Evolutionary conservation across 2,113 vertebrate species (phyloP), one percentile per base, ranked within the genome.

Genomic region (Oxygymnocypris stewartii): DNA sequence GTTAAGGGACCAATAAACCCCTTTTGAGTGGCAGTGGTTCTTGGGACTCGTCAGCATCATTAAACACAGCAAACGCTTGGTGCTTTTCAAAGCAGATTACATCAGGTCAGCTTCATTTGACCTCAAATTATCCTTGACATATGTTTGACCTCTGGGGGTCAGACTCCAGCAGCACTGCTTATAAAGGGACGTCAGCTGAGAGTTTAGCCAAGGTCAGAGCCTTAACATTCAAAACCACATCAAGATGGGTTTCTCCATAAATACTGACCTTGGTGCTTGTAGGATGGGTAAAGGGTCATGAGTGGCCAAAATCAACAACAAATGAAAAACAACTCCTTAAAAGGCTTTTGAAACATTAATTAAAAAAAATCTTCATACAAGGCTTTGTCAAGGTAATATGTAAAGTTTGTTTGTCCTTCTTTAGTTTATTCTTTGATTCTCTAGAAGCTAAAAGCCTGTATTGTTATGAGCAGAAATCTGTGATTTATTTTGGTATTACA

Each of bases 51-150:
- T 87, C 78, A 83, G 86, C 81, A 90, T 90, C 59, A 81, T 92
- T 91, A 91, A 92, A 91, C 61, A 54, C 87, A 84, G 85, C 89
- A 84, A 88, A 89, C 79, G 59, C 86, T 71, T 31, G 85, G 87
- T 81, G 74, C 81, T 87, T 82, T 90, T 88, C 87, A 57, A 89
- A 91, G 92, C 89, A 88, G 92, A 92, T 92, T 89, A 90, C 87
- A 91, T 92, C 91, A 91, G 93, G 91, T 90, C 90, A 84, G 85
- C 37, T 88, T 89, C 87, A 89, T 91, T 90, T 93, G 91, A 92
- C 92, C 93, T 90, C 88, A 89, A 91, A 91, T 93, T 90, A 91
- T 91, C 90, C 90, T 90, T 91, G 90, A 92, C 92, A 87, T 90
- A 86, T 54, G 89, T 92, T 89, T 69, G 90, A 90, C 89, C 90